phyloP scores from a whole-genome alignment of 2,113 vertebrate species.

The Protomyctophum bolini region DNA sequence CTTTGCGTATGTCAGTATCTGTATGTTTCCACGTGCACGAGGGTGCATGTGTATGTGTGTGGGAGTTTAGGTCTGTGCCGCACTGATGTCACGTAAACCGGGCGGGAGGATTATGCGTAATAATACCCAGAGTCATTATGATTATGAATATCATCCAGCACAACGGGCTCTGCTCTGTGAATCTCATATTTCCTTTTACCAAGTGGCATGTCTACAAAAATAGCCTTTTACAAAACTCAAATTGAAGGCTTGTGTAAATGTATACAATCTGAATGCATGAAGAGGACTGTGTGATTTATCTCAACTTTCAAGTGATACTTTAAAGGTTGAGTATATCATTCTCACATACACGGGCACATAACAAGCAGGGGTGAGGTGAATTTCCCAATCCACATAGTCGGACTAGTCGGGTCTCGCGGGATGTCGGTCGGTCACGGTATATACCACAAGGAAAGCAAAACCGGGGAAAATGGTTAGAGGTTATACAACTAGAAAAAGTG shows the following conservation, averaged over 20 bases:
- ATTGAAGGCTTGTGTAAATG: neutral
- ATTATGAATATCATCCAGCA: constrained; percentile 50
- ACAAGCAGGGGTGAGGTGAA: too few relatives aligned
- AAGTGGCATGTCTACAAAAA: constrained; percentile 23
- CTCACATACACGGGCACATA: too few relatives aligned
- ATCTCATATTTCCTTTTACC: constrained; percentile 21
- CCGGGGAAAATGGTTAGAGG: too few relatives aligned
- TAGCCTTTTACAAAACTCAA: neutral
- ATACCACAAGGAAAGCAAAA: too few relatives aligned
- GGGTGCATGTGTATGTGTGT: neutral
- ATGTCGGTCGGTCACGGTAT: too few relatives aligned
- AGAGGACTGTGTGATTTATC: neutral
- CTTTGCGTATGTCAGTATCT: neutral
- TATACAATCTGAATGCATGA: neutral
- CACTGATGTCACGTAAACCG: constrained; percentile 52
- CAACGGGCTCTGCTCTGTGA: neutral
- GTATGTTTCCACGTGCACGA: neutral
- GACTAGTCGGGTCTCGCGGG: too few relatives aligned
- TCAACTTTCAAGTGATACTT: neutral
- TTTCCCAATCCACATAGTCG: too few relatives aligned
- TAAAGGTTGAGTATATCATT: too few relatives aligned
- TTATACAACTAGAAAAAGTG: too few relatives aligned
- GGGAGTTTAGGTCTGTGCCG: constrained; percentile 6
- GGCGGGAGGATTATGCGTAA: constrained; percentile 63
- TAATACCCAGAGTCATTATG: constrained; percentile 59